phyloP scores from a whole-genome alignment of 2,888 invertebrate species.

The Luperina testacea region DNA sequence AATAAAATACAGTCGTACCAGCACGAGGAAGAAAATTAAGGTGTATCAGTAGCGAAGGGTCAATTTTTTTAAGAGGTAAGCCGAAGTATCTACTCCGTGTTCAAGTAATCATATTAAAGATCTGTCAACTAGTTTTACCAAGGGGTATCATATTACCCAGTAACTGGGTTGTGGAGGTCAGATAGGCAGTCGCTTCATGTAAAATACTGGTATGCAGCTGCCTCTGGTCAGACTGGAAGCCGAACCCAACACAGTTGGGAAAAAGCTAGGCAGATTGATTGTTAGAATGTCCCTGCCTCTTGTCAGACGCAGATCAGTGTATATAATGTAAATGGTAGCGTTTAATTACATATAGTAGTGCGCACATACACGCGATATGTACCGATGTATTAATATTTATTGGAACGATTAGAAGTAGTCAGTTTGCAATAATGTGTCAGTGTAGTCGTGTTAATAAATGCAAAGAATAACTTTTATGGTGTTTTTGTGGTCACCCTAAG shows the following conservation, averaged over 20 bases:
- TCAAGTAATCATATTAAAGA: too few species aligned
- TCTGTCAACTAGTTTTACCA: too few species aligned
- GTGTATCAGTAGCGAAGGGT: too few species aligned
- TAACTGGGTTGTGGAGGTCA: background rate
- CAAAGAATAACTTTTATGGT: constrained; percentile 50
- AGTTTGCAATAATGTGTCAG: constrained; percentile 77
- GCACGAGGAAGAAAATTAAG: too few species aligned
- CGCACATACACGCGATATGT: constrained; percentile 51
- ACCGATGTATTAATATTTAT: constrained; percentile 71
- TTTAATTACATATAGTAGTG: constrained; percentile 33
- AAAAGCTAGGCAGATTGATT: background rate
- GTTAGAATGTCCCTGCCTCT: background rate
- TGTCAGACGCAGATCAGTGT: constrained; percentile 36
- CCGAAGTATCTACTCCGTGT: too few species aligned
- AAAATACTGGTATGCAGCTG: background rate
- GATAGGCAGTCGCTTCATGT: background rate
- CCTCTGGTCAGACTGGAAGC: background rate
- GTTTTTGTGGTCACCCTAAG: constrained; percentile 33
- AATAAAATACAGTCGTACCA: too few species aligned
- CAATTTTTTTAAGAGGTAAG: too few species aligned
- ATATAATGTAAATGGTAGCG: constrained; percentile 62
- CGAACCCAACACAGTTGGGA: background rate
- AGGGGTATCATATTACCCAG: too few species aligned
- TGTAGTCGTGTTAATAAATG: constrained; percentile 75
- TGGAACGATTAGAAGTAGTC: constrained; percentile 72